Percentiles rank a stretch among this genome's conserved stretches.
phyloP scores from a whole-genome alignment of 2,797 vertebrate genomes.

The Catamblyrhynchus diadema region DNA sequence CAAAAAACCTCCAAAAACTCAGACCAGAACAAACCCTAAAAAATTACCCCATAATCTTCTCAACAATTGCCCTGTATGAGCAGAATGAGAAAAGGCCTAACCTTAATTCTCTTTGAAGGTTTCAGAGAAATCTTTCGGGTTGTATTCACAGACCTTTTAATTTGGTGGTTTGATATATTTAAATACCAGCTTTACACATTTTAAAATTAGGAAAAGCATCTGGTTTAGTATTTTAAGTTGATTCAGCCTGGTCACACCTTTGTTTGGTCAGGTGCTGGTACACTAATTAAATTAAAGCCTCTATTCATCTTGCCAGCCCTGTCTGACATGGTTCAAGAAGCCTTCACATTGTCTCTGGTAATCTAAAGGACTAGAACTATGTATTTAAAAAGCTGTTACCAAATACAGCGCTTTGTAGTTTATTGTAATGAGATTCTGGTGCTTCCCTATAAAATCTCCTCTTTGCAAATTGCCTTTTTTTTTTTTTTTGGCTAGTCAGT shows the following conservation, averaged over 20 bases:
- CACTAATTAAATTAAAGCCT: constrained; percentile 49
- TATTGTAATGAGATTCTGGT: neutral
- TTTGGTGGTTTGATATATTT: neutral
- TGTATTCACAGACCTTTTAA: neutral
- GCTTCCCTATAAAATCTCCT: neutral
- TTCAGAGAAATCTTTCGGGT: neutral
- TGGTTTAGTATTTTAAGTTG: constrained; percentile 45
- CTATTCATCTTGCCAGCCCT: constrained; percentile 34
- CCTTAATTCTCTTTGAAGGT: neutral
- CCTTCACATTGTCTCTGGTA: neutral
- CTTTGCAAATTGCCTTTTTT: neutral
- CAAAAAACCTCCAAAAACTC: neutral
- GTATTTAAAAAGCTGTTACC: neutral
- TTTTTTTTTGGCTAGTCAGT: neutral
- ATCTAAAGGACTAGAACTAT: neutral
- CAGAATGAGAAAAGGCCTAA: neutral
- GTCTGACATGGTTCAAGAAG: neutral
- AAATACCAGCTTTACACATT: neutral
- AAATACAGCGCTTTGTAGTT: neutral
- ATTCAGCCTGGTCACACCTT: constrained; percentile 53
- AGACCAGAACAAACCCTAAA: neutral
- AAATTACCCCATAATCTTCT: neutral
- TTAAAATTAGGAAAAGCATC: constrained; percentile 13
- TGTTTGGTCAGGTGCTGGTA: constrained; percentile 69
- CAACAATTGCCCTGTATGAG: neutral